phyloP scores from a whole-genome alignment of 2,888 invertebrate genomes.

The Notodonta ziczac region DNA sequence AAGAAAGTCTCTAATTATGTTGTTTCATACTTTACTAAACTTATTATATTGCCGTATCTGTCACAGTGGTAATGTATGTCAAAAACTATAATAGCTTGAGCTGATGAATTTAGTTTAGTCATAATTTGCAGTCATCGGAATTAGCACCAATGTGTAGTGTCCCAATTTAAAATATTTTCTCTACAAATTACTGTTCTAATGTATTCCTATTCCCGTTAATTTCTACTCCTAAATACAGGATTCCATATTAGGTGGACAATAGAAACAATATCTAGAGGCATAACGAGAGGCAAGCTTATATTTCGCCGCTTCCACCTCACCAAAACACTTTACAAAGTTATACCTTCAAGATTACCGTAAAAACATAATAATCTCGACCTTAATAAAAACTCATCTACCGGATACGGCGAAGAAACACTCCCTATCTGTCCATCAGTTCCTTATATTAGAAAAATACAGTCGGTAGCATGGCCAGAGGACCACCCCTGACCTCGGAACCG shows the following conservation, averaged over 20 bases:
- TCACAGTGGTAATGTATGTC: no score
- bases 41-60: no score
- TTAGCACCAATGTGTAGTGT: no score
- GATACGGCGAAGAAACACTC: conserved; percentile 43
- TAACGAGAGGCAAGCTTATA: background rate
- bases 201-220: background rate
- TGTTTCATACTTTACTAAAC: no score
- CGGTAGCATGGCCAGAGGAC: conserved; percentile 62
- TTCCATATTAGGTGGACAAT: background rate
- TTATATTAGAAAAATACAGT: conserved; percentile 35
- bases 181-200: background rate
- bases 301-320: background rate
- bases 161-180: no score
- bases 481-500: conserved; percentile 79
- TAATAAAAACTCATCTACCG: conserved; percentile 29
- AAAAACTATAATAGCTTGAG: no score
- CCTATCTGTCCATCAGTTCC: conserved; percentile 43
- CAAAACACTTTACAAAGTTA: background rate
- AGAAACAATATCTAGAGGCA: background rate
- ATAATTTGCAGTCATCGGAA: no score
- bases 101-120: no score
- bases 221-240: background rate
- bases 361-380: conserved; percentile 16
- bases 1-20: no score
- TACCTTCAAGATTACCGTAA: conserved; percentile 10